Evolutionary conservation across 2,797 vertebrate genomes (phyloP), one percentile per base, ranked within the genome.

Genomic region (Catamblyrhynchus diadema): DNA sequence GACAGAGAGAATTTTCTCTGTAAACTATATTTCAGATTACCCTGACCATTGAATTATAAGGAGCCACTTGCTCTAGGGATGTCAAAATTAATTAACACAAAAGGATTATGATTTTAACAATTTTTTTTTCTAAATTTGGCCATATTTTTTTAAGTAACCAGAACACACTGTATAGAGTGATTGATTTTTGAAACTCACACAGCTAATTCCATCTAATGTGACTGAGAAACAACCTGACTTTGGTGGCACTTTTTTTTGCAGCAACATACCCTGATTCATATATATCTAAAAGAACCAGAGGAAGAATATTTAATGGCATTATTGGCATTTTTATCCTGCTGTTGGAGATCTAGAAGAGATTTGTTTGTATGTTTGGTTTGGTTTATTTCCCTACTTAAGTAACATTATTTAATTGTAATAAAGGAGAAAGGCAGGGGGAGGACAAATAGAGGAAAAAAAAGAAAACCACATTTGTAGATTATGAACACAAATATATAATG

Each of bases 341-440:
- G 4, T n/a, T 60, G 22, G 44, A 78, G 3, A 42, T 70, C 37
- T 53, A 45, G 33, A 60, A 30, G 20, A 60, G 5, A 20, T 21
- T 20, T 23, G 8, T 67, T 62, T 74, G 7, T 10, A 12, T 30
- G 8, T 21, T 74, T 84, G 2, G 44, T 53, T 70, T 53, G 21
- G 3, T 64, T 72, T 82, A 15, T 80, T 83, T 51, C 13, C 5
- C 25, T 73, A 11, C 12, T 67, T 77, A 28, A 54, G 10, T 65
- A 78, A 62, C 6, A 18, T 86, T 67, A 33, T 48, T 62, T 74
- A 92, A 50, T 17, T 42, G 21, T 28, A 65, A 59, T 41, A 39
- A 51, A 6, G 12, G 12, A 3, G 35, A 56, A 56, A 54, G 14
- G 8, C 1, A 2, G 3, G 2, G 1, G 1, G 7, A 20, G 6